These are phyloP conservation scores for Agriotes lineatus DNA, from an alignment of 2,888 invertebrate genomes.

Conservation along the genomic window DNA sequence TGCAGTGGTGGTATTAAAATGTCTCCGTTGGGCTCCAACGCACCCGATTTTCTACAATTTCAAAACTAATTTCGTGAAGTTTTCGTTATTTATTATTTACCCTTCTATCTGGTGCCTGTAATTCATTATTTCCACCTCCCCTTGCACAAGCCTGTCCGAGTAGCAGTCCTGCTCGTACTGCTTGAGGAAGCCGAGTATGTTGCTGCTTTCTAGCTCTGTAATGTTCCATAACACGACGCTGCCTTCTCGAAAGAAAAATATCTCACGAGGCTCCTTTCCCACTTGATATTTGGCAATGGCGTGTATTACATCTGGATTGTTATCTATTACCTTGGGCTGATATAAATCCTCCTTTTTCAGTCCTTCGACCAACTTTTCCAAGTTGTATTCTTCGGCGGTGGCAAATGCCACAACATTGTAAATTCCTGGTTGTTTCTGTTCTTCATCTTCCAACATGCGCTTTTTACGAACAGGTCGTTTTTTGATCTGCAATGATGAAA, in stretches of 20 bases:
- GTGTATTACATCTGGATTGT: conserved; percentile 82
- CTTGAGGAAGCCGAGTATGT: conserved; percentile 80
- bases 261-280: conserved; percentile 82
- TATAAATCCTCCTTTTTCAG: conserved; percentile 84
- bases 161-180: conserved; percentile 80
- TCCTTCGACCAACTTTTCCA: conserved; percentile 78
- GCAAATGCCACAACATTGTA: conserved; percentile 84
- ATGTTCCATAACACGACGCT: conserved; percentile 94
- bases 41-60: conserved; percentile 53
- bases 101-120: conserved; percentile 76
- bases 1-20: conserved; percentile 64
- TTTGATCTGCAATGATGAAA: conserved; percentile 64
- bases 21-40: conserved; percentile 58
- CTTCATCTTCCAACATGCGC: conserved; percentile 64
- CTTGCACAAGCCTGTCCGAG: conserved; percentile 74
- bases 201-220: conserved; percentile 82
- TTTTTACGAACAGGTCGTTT: conserved; percentile 69
- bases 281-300: conserved; percentile 88
- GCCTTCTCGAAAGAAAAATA: conserved; percentile 93
- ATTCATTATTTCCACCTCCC: conserved; percentile 87
- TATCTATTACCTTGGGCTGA: conserved; percentile 72
- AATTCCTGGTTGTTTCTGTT: conserved; percentile 69
- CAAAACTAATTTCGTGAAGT: no score
- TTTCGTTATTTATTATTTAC: no score
- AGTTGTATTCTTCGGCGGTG: conserved; percentile 88